Base-by-base conservation (phyloP, 2,797 vertebrate species). In the Rhinichthys osculus region DNA sequence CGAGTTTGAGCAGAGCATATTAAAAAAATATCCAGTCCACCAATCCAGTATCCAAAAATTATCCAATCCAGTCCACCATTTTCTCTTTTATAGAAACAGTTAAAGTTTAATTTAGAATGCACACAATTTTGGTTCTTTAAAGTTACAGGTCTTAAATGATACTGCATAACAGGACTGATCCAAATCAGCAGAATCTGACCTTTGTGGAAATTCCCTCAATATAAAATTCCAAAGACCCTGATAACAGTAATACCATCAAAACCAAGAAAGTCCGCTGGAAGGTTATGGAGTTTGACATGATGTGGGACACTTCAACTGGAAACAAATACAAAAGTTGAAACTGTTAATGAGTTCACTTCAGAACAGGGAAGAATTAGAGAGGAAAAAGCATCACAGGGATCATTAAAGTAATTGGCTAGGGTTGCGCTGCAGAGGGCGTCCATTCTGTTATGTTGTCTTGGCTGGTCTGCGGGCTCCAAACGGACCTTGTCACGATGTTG, bases 321-420 rank as follows among this genome's bases (percentile, higher is more conserved):
- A 79, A 67, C 73, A 83, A 44, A 57, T 35, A 67, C 47, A 72
- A 52, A 42, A 52, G 42, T 57, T 44, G 69, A 66, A 83, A 72
- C 64, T 81, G 38, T 19, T 71, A 79, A 86, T 50, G 44, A 87
- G 66, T 89, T 87, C 85, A 82, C 85, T 79, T 69, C 78, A 59
- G 69, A 71, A 70, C 82, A 77, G 82, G 64, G 66, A 85, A 79
- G 78, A 76, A 86, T 64, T 21, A 54, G 80, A 27, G 72, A 64
- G 50, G 72, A 85, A 77, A 88, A 74, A 82, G 54, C 78, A 57
- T 85, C 10, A 50, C 19, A 35, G 73, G 70, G 92, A 91, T 91
- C 94, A 94, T 95, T 92, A 93, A 92, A 92, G 87, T 91, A 86
- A 94, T 94, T 90, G 90, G 66, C 87, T 91, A 80, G 69, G 57